Evolutionary conservation across 35 echinoderm and acorn worm genomes (phyloP), one percentile per base, ranked within the genome.

Genomic region (Acanthaster planci): DNA sequence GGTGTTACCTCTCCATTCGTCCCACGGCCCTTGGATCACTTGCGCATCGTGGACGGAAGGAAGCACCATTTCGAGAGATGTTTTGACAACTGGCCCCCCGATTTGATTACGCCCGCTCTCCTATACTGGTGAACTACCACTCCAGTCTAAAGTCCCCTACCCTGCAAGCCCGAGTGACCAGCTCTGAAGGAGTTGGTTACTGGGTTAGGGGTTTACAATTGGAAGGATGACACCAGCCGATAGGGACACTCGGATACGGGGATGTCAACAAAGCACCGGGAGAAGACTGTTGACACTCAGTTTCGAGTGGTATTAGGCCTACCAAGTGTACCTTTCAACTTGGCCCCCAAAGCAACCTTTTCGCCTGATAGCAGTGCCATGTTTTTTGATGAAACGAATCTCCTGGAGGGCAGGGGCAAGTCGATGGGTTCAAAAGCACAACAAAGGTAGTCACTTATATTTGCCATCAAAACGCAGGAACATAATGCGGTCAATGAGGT

Each of bases 1-100:
- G 34, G 60, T 31, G 32, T 67, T 0, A 60, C 42, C 42, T 47
- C 42, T 47, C 42, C 12, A 60, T 68, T 68, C 60, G 21, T 68
- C 60, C 60, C 23, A 26, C 60, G 60, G 60, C 60, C 60, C 60
- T 68, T 18, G 60, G 60, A 68, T 68, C 60, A 68, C 29, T 68
- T 68, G 60, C 19, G 19, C 12, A 68, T 68, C 60, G 29, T 34
- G 60, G 60, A 68, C 60, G 60, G 60, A 68, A 68, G 60, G 60
- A 68, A 68, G 60, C 60, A 68, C 60, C 60, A 35, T 68, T 68
- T 68, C 60, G 34, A 68, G 60, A 68, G 60, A 68, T 68, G 60
- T 68, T 68, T 68, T 68, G 60, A 68, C 60, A 68, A 68, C 60
- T 68, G 60, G 60, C 60, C 60, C n/a, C 23, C 7, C 60, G 60